Evolutionary conservation across 2,113 vertebrate species (phyloP).

Genomic region (Craseonycteris thonglongyai): DNA sequence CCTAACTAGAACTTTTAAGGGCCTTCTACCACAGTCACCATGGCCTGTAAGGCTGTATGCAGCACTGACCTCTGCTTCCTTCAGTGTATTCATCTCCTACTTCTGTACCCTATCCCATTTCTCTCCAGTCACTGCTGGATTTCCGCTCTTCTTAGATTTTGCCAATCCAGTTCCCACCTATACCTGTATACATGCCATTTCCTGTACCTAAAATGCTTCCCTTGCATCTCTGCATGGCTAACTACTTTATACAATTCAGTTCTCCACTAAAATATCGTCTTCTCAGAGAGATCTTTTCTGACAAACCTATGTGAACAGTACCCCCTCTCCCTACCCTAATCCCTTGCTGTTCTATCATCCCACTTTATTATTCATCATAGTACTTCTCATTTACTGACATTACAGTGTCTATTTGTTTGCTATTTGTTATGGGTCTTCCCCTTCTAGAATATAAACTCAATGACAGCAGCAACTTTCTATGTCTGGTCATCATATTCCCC

Average conservation of each 20-base stretch:
- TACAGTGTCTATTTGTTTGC: background rate
- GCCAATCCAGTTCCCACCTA: background rate
- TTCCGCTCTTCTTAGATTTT: background rate
- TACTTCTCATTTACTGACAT: background rate
- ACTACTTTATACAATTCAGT: background rate
- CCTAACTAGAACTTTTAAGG: background rate
- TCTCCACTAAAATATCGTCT: background rate
- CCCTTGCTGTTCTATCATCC: background rate
- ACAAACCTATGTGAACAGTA: background rate
- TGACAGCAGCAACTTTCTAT: background rate
- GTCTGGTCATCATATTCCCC: background rate
- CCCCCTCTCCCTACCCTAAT: too few species aligned
- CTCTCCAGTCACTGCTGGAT: background rate
- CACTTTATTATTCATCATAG: background rate
- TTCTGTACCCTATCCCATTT: background rate
- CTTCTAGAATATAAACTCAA: background rate
- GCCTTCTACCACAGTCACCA: background rate
- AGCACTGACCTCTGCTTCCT: background rate
- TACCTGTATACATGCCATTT: background rate
- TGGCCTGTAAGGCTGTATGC: background rate
- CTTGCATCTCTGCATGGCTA: background rate
- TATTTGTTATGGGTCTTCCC: background rate
- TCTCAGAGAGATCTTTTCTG: background rate
- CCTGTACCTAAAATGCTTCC: background rate
- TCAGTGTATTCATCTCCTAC: background rate